Conservation (phyloP, 2,888 invertebrate species). For the Acanthosepion lycidas region DNA sequence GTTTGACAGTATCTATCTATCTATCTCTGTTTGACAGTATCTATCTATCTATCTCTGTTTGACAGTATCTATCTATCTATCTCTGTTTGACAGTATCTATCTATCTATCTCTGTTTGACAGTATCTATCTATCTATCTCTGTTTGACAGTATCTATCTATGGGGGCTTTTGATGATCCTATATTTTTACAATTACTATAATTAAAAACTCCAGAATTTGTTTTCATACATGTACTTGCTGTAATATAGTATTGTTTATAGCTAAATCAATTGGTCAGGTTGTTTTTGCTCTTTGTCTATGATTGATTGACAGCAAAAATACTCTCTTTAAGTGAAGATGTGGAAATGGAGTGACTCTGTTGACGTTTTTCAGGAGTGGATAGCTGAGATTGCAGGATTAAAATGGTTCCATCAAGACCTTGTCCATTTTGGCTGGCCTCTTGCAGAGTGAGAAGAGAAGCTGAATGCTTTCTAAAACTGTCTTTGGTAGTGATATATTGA, state of each 20-base stretch:
- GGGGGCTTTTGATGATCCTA: no score
- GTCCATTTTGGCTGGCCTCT: slow-evolving; percentile 12
- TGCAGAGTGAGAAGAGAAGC: neutral
- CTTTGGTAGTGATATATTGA: neutral
- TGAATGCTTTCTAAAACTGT: neutral
- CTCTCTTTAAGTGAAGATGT: neutral
- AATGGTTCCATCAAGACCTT: slow-evolving; percentile 22
- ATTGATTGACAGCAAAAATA: neutral
- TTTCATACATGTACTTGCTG: neutral
- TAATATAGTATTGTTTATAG: neutral
- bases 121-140: no score
- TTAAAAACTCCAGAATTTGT: neutral
- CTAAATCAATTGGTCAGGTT: neutral
- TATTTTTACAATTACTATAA: no score
- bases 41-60: no score
- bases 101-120: no score
- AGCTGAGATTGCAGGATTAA: slow-evolving; percentile 4
- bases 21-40: no score
- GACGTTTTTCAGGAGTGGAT: slow-evolving; percentile 4
- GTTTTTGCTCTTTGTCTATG: neutral
- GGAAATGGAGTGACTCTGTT: neutral
- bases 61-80: no score
- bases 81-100: no score
- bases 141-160: no score
- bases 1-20: no score